Evolutionary conservation across 1,140 invertebrate genomes (phyloP).

Genomic region (Hycleus cichorii): DNA sequence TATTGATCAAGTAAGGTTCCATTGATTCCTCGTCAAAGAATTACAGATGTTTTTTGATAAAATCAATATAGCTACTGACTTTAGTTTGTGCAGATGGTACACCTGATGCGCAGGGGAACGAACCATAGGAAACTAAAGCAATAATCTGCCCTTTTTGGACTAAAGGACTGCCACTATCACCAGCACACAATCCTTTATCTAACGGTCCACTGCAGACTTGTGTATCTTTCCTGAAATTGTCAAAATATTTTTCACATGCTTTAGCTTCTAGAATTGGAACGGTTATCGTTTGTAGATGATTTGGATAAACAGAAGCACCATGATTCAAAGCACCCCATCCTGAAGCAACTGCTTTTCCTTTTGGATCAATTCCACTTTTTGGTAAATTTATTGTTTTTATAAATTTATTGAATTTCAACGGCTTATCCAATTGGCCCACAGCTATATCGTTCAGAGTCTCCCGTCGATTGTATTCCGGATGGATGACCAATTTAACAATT

Average conservation of each 20-base stretch:
- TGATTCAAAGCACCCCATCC: slow-evolving; percentile 41
- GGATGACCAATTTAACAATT: slow-evolving; percentile 41
- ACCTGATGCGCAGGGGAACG: too few species aligned
- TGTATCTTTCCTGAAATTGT: too few species aligned
- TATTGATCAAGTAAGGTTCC: too few species aligned
- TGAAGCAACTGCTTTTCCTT: slow-evolving; percentile 32
- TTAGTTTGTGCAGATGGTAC: too few species aligned
- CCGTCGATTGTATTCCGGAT: slow-evolving; percentile 42
- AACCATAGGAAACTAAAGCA: too few species aligned
- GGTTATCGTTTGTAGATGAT: slow-evolving; percentile 37
- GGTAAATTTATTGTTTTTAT: slow-evolving; percentile 47
- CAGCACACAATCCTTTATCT: slow-evolving; percentile 52
- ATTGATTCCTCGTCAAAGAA: too few species aligned
- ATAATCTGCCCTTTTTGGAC: too few species aligned
- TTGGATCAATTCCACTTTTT: slow-evolving; percentile 14
- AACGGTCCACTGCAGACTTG: background rate
- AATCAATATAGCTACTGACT: too few species aligned
- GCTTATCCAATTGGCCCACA: slow-evolving; percentile 47
- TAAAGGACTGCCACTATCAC: slow-evolving; percentile 20
- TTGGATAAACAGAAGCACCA: slow-evolving; percentile 32
- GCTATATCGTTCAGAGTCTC: slow-evolving; percentile 57
- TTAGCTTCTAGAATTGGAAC: slow-evolving; percentile 14
- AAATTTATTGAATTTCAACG: slow-evolving; percentile 45
- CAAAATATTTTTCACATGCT: background rate
- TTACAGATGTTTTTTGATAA: too few species aligned